A percentile compares a stretch with the other conserved stretches of the same genome.
phyloP scores from a whole-genome alignment of 2,888 invertebrate genomes.

The Latrodectus elegans region DNA sequence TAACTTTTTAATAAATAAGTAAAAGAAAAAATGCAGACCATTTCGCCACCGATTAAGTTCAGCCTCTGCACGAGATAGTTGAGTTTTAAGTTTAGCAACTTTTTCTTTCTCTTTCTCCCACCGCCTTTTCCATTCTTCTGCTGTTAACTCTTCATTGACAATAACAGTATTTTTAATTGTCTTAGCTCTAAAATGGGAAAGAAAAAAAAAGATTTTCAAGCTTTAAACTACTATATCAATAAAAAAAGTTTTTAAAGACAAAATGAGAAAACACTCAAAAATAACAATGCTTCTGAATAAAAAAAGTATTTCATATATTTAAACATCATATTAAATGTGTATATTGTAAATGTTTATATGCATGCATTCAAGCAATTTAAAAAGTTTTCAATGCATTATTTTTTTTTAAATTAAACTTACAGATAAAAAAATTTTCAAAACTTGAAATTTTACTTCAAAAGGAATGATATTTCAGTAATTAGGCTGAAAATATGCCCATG shows the following conservation, averaged over 20 bases:
- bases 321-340: background rate
- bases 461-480: too few species aligned
- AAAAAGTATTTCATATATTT: background rate
- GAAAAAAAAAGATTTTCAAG: too few species aligned
- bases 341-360: background rate
- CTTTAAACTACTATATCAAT: too few species aligned
- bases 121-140: constrained; percentile 99
- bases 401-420: too few species aligned
- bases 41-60: constrained; percentile 93
- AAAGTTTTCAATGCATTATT: too few species aligned
- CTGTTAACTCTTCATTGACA: constrained; percentile 99
- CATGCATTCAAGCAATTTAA: too few species aligned
- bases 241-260: too few species aligned
- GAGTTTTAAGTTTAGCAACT: constrained; percentile 89
- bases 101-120: constrained; percentile 99
- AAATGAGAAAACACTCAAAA: too few species aligned
- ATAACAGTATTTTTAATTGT: constrained; percentile 99
- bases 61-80: constrained; percentile 91
- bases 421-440: too few species aligned
- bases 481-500: too few species aligned
- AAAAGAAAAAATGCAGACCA: constrained; percentile 66
- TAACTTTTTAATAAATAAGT: too few species aligned
- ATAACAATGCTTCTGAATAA: background rate
- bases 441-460: too few species aligned
- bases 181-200: constrained; percentile 82